A percentile compares a stretch with the other conserved stretches of the same genome.
These are phyloP conservation scores for Triplophysa dalaica DNA, from an alignment of 2,113 vertebrate genomes.

Conservation along the genomic window DNA sequence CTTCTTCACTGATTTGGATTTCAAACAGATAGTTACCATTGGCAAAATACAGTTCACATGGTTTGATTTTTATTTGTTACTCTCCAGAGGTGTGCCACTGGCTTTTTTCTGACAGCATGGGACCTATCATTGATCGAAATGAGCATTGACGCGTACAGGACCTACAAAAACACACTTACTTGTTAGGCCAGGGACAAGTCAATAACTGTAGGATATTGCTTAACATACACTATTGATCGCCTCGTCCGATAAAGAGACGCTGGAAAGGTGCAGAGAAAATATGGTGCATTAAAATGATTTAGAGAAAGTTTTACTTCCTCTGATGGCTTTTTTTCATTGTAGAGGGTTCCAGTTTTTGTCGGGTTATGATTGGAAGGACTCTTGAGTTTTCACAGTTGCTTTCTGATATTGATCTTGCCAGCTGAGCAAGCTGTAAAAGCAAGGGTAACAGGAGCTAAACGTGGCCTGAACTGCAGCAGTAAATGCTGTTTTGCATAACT, in stretches of 20 bases:
- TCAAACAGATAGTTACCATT: constrained; percentile 1
- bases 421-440: constrained; percentile 2
- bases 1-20: constrained; percentile 20
- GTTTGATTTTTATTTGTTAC: constrained; percentile 21
- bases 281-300: constrained; percentile 48
- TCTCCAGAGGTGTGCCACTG: constrained; percentile 26
- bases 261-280: constrained; percentile 32
- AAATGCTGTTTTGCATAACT: not conserved
- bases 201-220: constrained; percentile 66
- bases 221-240: constrained; percentile 65
- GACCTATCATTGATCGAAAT: constrained; percentile 50
- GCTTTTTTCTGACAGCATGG: constrained; percentile 50
- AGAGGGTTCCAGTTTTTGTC: constrained; percentile 22
- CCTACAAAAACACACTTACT: constrained; percentile 47
- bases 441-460: constrained; percentile 29
- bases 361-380: constrained; percentile 22
- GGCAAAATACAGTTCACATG: not conserved
- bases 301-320: constrained; percentile 16
- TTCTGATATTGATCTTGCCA: constrained; percentile 48
- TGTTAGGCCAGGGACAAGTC: constrained; percentile 63
- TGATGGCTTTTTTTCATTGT: constrained; percentile 41
- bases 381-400: constrained; percentile 8
- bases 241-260: constrained; percentile 30
- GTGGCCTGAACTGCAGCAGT: constrained; percentile 42
- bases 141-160: constrained; percentile 53